Percentiles rank a stretch among this genome's conserved stretches.
phyloP scores from a whole-genome alignment of 2,797 vertebrate genomes.

The Pteronotus mesoamericanus region DNA sequence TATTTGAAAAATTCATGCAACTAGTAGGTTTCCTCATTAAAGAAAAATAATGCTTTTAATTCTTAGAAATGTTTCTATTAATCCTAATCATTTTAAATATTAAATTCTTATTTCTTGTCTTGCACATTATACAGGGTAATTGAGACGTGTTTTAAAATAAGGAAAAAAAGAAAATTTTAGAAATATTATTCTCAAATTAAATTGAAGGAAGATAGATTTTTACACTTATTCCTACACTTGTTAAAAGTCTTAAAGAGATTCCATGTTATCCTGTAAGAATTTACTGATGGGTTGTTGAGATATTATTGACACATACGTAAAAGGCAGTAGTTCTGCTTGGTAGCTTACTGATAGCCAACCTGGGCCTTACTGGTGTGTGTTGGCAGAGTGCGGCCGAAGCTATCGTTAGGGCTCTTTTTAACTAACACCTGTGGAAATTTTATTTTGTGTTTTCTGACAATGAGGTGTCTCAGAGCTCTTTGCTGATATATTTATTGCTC shows the following conservation, averaged over 20 bases:
- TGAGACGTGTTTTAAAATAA: constrained; percentile 9
- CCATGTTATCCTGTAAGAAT: constrained; percentile 16
- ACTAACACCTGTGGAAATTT: background rate
- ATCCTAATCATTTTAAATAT: background rate
- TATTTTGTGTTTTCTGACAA: constrained; percentile 35
- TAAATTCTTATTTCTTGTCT: constrained; percentile 39
- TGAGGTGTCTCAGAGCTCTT: constrained; percentile 5
- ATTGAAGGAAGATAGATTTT: constrained; percentile 15
- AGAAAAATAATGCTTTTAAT: constrained; percentile 45
- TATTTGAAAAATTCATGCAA: constrained; percentile 33
- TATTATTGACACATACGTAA: background rate
- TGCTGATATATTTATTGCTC: constrained; percentile 18
- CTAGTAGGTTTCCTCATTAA: constrained; percentile 37
- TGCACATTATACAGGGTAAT: background rate
- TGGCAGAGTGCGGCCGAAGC: background rate
- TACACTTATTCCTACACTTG: constrained; percentile 20
- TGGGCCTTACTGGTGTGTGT: background rate
- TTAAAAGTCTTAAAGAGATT: constrained; percentile 17
- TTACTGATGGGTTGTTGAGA: background rate
- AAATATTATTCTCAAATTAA: constrained; percentile 32
- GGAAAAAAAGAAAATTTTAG: constrained; percentile 19
- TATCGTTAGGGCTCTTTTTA: background rate
- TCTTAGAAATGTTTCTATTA: constrained; percentile 9
- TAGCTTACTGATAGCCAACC: background rate
- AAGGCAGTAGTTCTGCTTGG: background rate